A percentile compares a stretch with the other conserved stretches of the same genome.
Conservation (phyloP, 92 coral and sea anemone species). For the Phenganax stokvisi region DNA sequence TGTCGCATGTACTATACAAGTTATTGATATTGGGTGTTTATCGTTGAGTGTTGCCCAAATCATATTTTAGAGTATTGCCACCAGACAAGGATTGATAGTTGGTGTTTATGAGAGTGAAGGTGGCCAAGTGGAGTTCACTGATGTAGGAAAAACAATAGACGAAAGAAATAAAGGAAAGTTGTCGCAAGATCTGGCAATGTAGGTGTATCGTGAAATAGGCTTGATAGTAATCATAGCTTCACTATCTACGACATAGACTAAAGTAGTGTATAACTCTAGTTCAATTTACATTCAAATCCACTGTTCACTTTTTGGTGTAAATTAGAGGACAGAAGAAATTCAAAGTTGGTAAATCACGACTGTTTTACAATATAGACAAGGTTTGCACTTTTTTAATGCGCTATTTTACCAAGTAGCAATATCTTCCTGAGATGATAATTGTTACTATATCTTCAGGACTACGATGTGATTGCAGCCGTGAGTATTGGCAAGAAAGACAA, state of each 20-base stretch:
- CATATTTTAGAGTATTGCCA: not conserved
- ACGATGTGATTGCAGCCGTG: constrained; percentile 89
- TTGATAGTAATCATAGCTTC: too few relatives aligned
- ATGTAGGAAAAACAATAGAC: constrained; percentile 61
- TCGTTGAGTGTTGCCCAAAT: too few relatives aligned
- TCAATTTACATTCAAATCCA: not conserved
- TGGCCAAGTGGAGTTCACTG: constrained; percentile 46
- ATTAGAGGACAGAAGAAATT: constrained; percentile 30
- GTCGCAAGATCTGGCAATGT: constrained; percentile 70
- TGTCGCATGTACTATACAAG: too few relatives aligned
- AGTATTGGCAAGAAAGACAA: constrained; percentile 64
- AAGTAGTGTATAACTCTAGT: not conserved
- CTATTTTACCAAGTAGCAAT: not conserved
- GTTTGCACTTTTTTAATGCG: constrained; percentile 28
- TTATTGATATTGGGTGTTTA: not conserved
- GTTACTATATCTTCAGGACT: constrained; percentile 54
- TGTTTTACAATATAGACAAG: constrained; percentile 81
- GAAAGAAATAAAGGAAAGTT: constrained; percentile 68
- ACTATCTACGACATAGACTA: not conserved
- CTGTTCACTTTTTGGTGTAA: not conserved
- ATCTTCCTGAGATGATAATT: not conserved
- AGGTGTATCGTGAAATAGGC: constrained; percentile 19
- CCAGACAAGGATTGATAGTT: constrained; percentile 18
- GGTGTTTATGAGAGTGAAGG: constrained; percentile 33
- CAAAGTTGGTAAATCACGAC: constrained; percentile 81